A percentile compares a stretch with the other conserved stretches of the same genome.
Evolutionary conservation across 2,113 vertebrate genomes (phyloP).

Genomic region (Microcebus lehilahytsara): DNA sequence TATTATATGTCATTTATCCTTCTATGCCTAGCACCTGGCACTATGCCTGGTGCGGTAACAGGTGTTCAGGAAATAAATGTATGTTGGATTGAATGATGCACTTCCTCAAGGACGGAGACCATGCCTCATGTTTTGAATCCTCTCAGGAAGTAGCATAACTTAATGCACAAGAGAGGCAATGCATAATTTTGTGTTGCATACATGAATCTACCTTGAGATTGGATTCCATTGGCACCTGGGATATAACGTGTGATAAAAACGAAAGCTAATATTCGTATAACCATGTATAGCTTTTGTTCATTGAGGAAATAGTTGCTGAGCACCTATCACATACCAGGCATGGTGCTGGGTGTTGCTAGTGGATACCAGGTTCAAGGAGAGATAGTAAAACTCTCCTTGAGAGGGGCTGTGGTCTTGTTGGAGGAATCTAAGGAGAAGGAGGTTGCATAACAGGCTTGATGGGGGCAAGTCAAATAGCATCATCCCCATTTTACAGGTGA

Average conservation of each 20-base stretch:
- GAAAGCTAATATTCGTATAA: neutral
- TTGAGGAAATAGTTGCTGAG: neutral
- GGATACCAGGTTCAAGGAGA: neutral
- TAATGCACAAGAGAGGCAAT: neutral
- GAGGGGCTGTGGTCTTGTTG: neutral
- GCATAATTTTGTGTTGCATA: conserved; percentile 12
- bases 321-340: neutral
- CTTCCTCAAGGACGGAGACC: neutral
- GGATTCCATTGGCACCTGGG: neutral
- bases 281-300: neutral
- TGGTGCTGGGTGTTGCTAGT: neutral
- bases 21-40: conserved; percentile 24
- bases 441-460: neutral
- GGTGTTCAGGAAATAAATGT: conserved; percentile 57
- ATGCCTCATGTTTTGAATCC: neutral
- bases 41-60: neutral
- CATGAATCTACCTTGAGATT: neutral
- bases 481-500: neutral
- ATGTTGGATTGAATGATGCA: conserved; percentile 9
- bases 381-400: neutral
- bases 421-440: neutral
- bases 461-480: neutral
- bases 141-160: neutral
- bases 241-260: neutral
- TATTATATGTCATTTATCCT: conserved; percentile 34